phyloP scores from a whole-genome alignment of 2,113 vertebrate genomes.

The Mus spicilegus region DNA sequence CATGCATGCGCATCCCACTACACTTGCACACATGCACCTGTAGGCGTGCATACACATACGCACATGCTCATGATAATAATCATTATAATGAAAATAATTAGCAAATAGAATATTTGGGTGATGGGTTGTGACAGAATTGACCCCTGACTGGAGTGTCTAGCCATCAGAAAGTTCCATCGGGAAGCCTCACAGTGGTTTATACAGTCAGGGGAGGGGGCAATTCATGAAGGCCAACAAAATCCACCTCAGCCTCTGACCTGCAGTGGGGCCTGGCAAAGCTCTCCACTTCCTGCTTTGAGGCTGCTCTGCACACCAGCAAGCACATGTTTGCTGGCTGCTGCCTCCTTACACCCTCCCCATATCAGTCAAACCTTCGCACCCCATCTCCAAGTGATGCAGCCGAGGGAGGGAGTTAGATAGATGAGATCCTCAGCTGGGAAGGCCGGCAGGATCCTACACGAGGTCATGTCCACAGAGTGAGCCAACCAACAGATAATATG shows the following conservation, averaged over 20 bases:
- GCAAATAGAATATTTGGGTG: neutral
- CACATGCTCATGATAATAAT: neutral
- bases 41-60: neutral
- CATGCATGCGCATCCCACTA: neutral
- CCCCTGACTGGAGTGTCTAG: neutral
- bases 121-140: neutral
- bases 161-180: neutral
- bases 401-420: neutral
- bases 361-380: rapidly evolving
- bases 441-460: neutral
- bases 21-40: neutral
- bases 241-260: neutral
- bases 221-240: neutral
- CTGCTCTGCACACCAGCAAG: neutral
- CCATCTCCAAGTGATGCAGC: rapidly evolving
- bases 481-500: no score
- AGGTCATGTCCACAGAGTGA: neutral
- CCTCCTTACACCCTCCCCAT: neutral
- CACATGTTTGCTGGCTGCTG: neutral
- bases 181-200: rapidly evolving
- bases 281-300: neutral
- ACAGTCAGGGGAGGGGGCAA: neutral
- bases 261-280: rapidly evolving
- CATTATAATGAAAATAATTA: no score
- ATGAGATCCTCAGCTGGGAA: neutral